A percentile compares a stretch with the other conserved stretches of the same genome.
phyloP scores from a whole-genome alignment of 2,113 vertebrate genomes.

The Takifugu bimaculatus region DNA sequence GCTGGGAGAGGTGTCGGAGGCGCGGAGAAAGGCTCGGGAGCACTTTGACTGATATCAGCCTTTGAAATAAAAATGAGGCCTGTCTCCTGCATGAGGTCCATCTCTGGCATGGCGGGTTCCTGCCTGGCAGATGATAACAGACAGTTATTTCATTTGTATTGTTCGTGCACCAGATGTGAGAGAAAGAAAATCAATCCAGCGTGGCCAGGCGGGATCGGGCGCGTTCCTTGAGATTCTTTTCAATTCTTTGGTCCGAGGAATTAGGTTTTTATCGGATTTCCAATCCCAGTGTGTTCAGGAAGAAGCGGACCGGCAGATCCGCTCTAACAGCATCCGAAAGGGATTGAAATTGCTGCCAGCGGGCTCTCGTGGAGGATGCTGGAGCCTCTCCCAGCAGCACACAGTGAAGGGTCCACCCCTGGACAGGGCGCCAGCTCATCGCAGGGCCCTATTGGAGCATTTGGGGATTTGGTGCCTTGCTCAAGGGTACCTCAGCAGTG shows the following conservation, averaged over 20 bases:
- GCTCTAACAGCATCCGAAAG: not conserved
- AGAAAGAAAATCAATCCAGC: slow-evolving; percentile 18
- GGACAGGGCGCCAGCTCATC: too few relatives aligned
- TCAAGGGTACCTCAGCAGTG: too few relatives aligned
- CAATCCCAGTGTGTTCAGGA: too few relatives aligned
- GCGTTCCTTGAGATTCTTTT: too few relatives aligned
- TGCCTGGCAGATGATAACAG: slow-evolving; percentile 29
- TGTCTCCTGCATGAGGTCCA: slow-evolving; percentile 16
- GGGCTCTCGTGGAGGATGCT: too few relatives aligned
- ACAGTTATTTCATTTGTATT: slow-evolving; percentile 45
- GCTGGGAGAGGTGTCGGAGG: slow-evolving; percentile 24
- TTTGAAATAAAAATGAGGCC: slow-evolving; percentile 47
- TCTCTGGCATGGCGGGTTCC: slow-evolving; percentile 43
- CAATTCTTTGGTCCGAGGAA: too few relatives aligned
- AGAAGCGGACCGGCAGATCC: not conserved
- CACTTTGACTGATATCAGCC: slow-evolving; percentile 9
- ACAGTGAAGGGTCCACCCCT: too few relatives aligned
- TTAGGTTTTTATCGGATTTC: too few relatives aligned
- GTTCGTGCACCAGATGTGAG: slow-evolving; percentile 44
- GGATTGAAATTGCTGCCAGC: too few relatives aligned
- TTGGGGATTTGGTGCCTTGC: too few relatives aligned
- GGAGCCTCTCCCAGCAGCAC: too few relatives aligned
- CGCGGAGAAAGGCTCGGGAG: slow-evolving; percentile 13
- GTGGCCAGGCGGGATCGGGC: not conserved
- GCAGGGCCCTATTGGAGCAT: too few relatives aligned